Evolutionary conservation across 2,888 invertebrate species (phyloP).

Genomic region (Rhaphigaster nebulosa): DNA sequence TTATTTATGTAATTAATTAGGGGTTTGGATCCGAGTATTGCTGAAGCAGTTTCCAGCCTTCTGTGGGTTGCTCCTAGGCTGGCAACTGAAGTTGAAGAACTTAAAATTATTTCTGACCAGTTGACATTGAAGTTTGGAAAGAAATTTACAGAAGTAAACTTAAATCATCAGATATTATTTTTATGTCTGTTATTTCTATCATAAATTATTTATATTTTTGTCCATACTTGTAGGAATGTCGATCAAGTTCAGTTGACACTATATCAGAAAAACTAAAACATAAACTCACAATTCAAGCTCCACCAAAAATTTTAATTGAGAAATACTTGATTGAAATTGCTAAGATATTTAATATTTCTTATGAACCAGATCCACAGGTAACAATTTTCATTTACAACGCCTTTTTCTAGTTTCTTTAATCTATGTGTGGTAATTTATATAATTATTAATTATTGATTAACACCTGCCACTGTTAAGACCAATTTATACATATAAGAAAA

Average conservation of each 20-base stretch:
- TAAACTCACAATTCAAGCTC: constrained; percentile 94
- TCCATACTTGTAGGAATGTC: constrained; percentile 74
- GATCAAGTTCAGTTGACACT: constrained; percentile 83
- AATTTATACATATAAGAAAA: no score
- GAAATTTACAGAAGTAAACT: constrained; percentile 81
- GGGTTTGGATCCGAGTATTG: constrained; percentile 90
- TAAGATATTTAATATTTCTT: constrained; percentile 93
- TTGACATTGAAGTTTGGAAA: constrained; percentile 94
- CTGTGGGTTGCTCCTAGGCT: constrained; percentile 97
- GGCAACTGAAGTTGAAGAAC: constrained; percentile 84
- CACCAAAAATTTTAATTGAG: constrained; percentile 94
- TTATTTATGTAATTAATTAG: constrained; percentile 68
- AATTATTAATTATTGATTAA: not conserved
- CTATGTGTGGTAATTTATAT: not conserved
- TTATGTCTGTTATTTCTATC: not conserved
- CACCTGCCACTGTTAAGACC: no score
- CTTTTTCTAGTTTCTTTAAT: not conserved
- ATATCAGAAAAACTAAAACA: constrained; percentile 93
- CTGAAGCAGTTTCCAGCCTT: constrained; percentile 95
- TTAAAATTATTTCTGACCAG: constrained; percentile 87
- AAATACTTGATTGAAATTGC: constrained; percentile 96
- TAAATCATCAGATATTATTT: not conserved
- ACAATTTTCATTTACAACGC: constrained; percentile 1
- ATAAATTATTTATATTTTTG: constrained; percentile 44
- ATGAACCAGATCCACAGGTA: constrained; percentile 92